These are phyloP conservation scores for Myotis davidii DNA, from an alignment of 2,113 vertebrate species.

Conservation along the genomic window DNA sequence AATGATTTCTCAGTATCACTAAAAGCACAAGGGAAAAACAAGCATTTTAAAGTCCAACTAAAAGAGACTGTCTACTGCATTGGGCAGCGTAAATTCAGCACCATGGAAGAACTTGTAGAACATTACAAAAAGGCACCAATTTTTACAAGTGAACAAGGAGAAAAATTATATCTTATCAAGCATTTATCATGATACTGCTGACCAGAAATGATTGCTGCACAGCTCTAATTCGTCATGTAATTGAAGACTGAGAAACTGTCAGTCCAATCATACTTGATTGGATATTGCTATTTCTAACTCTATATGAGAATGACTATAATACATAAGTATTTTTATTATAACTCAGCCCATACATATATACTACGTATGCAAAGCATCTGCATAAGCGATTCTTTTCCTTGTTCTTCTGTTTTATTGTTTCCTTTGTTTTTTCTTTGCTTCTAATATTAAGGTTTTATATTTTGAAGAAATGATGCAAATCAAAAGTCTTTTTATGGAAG, in stretches of 20 bases:
- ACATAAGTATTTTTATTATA: conserved; percentile 78
- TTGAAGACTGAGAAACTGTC: conserved; percentile 66
- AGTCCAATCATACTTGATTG: conserved; percentile 53
- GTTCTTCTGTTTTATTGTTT: conserved; percentile 58
- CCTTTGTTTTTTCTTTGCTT: conserved; percentile 57
- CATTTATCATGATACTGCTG: conserved; percentile 89
- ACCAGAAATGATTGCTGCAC: conserved; percentile 60
- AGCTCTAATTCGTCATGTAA: conserved; percentile 58
- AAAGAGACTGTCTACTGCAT: conserved; percentile 94
- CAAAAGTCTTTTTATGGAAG: conserved; percentile 66
- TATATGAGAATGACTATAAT: conserved; percentile 65
- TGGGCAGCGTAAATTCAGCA: conserved; percentile 94
- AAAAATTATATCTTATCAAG: conserved; percentile 95
- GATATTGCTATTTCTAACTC: conserved; percentile 71
- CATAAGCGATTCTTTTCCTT: conserved; percentile 65
- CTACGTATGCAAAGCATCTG: conserved; percentile 61
- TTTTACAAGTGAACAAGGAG: conserved; percentile 95
- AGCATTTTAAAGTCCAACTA: conserved; percentile 96
- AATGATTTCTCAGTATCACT: conserved; percentile 95
- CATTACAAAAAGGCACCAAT: conserved; percentile 97
- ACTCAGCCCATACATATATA: conserved; percentile 62
- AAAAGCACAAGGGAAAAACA: conserved; percentile 96
- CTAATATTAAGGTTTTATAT: conserved; percentile 74
- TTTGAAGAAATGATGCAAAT: conserved; percentile 65
- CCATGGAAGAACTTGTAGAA: conserved; percentile 95